Base-by-base conservation (phyloP, 1,140 invertebrate genomes). In the Apis florea region DNA sequence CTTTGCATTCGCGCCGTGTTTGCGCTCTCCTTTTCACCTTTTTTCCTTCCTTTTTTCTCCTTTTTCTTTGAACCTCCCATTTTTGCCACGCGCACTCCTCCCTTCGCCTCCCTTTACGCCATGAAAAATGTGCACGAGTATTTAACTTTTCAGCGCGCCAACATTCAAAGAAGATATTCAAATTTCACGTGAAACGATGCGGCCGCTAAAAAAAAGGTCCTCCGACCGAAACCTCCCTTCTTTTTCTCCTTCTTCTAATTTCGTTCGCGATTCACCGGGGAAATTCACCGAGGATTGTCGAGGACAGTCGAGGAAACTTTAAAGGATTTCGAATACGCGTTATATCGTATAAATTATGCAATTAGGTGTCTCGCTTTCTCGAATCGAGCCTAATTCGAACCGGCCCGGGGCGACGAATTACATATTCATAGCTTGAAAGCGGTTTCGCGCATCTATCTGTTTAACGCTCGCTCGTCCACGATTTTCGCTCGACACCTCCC, bases 291-390 rank as follows among this genome's bases (percentile, higher is more conserved):
- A 8, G 0, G 1, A 6, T 59, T n/a, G n/a, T 47, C 19, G n/a
- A n/a, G n/a, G n/a, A n/a, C 58, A 13, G 4, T 54, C 40, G 51
- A 24, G 12, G 58, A 24, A n/a, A n/a, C n/a, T n/a, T 59, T 59
- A 59, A 47, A 67, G 6, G 70, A 31, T 31, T 61, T 15, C 68
- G 68, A 64, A 74, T 67, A 53, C 56, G 69, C 68, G 84, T 79
- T 73, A 73, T 71, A 68, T 63, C 31, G 73, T 74, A 74, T 87
- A 87, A 86, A 87, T 87, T 84, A 84, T 87, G 82, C 82, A 75
- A 84, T 86, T 86, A 70, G 76, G 71, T 80, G 66, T 54, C 40
- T 54, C 69, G 80, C 59, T 83, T 56, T 69, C 84, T 83, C 84
- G 80, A 86, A 67, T 54, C 56, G 73, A 83, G 81, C 75, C 83